Conservation (phyloP, 2,888 invertebrate species). For the Drosophila pegasa region DNA sequence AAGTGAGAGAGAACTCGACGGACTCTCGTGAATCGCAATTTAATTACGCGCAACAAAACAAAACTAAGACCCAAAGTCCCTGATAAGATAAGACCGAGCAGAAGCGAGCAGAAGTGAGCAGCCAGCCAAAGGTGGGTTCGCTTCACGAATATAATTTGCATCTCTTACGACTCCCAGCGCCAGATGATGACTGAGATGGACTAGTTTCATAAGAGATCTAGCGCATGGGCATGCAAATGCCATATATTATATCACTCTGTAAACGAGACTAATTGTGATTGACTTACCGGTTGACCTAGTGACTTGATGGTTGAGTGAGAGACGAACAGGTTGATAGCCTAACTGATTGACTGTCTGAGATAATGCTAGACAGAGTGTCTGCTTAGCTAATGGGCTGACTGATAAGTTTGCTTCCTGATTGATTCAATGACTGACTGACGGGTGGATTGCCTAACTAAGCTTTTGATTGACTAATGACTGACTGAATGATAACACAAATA, state of each 20-base stretch:
- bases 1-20: neutral
- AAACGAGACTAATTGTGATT: constrained; percentile 12
- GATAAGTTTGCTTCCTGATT: neutral
- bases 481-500: neutral
- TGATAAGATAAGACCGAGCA: constrained; percentile 17
- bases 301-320: neutral
- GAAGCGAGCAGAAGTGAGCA: neutral
- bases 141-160: constrained; percentile 47
- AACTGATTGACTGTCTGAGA: neutral
- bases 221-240: constrained; percentile 4
- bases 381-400: neutral
- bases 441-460: too few relatives aligned
- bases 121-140: constrained; percentile 54
- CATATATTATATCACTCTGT: neutral
- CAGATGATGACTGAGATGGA: constrained; percentile 6
- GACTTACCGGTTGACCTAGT: constrained; percentile 6
- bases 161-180: constrained; percentile 11
- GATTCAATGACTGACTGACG: neutral
- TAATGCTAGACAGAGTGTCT: too few relatives aligned
- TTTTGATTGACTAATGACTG: neutral
- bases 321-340: neutral
- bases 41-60: constrained; percentile 51
- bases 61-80: constrained; percentile 8
- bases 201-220: constrained; percentile 18
- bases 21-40: constrained; percentile 39